Base-by-base conservation (phyloP, 2,888 invertebrate genomes). In the Tholera decimalis region DNA sequence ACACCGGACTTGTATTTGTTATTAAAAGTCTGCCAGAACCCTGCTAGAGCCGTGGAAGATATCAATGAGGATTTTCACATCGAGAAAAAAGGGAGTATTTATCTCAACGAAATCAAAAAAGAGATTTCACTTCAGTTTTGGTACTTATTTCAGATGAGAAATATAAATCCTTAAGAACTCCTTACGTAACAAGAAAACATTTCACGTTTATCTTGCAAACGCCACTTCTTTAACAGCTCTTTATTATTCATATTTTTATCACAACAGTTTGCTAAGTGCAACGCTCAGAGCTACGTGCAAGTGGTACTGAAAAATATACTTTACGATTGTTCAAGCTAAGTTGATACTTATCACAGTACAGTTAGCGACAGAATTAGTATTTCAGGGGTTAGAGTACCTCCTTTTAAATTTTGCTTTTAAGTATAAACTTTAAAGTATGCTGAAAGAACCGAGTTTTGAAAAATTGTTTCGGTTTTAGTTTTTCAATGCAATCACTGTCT, bases 171-270 rank as follows among this genome's bases (percentile, higher is more conserved):
- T 2, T 15, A 18, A 50, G 37, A 46, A 24, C 47, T 53, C 26
- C 7, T 37, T 22, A 11, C 26, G 2, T 49, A 47, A 51, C 24
- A 37, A 53, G n/a, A 47, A 47, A 58, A 51, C 30, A 46, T 53
- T 75, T 9, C 39, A 11, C 37, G 22, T 50, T 71, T 75, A 76
- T 76, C 77, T 70, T 35, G 13, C 41, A 46, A 61, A 60, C 15
- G 35, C 54, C 46, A 70, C 62, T 50, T 55, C 54, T 62, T 72
- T 65, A 77, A 51, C 39, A 73, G 43, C 57, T 77, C 54, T 50
- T 58, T 65, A 58, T 59, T 77, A 73, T 73, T 73, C 49, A 65
- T 62, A 77, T 73, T 73, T 73, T 73, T 73, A 73, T 77, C 73
- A 77, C 41, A 77, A 59, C 55, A 59, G 57, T 73, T 73, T 39